Evolutionary conservation across 2,888 invertebrate genomes (phyloP).

Genomic region (Ophioninae sp.): DNA sequence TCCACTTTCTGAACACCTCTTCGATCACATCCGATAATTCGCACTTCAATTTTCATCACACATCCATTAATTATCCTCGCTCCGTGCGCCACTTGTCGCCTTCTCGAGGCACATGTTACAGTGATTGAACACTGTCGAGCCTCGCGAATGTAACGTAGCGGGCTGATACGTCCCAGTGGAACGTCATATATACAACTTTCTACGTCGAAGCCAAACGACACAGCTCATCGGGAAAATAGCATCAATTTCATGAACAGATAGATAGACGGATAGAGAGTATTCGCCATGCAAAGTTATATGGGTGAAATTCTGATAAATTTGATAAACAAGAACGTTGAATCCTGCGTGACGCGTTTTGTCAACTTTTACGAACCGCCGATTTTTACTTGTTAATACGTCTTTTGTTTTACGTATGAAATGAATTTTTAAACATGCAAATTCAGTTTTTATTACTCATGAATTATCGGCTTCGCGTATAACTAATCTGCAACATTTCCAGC

Average conservation of each 20-base stretch:
- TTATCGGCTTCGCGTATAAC: neutral
- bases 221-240: slow-evolving; percentile 4
- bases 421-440: neutral
- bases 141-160: neutral
- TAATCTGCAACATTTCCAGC: slow-evolving; percentile 7
- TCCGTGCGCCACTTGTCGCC: neutral
- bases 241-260: slow-evolving; percentile 9
- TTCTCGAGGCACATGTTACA: neutral
- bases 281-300: slow-evolving; percentile 7
- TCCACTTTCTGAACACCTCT: neutral
- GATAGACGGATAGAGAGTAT: neutral
- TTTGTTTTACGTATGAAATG: slow-evolving; percentile 8
- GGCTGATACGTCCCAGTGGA: neutral
- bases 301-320: slow-evolving; percentile 9
- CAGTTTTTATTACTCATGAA: neutral
- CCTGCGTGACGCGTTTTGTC: neutral
- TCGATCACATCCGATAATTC: neutral
- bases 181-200: neutral
- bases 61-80: neutral
- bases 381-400: neutral
- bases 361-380: neutral
- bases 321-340: neutral
- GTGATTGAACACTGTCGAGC: slow-evolving; percentile 2
- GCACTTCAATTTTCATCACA: neutral
- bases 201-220: neutral